Conservation (phyloP, 2,888 invertebrate species). For the Andricus quercusramuli region DNA sequence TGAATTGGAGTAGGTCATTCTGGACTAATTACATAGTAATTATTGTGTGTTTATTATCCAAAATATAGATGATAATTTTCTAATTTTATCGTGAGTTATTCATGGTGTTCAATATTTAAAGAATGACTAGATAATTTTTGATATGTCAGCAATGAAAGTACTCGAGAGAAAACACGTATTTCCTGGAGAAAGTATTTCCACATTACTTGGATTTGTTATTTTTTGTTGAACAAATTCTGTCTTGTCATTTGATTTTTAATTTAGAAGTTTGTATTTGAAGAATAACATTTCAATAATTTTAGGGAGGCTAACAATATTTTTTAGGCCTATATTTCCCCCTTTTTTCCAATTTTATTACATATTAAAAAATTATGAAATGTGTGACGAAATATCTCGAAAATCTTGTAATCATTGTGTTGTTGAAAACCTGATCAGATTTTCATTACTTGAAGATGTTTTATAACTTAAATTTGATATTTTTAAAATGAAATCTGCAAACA, state of each 20-base stretch:
- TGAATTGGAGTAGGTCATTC: not conserved
- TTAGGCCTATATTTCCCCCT: not conserved
- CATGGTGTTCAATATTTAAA: not conserved
- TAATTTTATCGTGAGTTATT: not conserved
- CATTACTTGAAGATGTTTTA: too few species aligned
- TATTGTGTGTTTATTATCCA: not conserved
- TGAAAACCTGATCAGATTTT: too few species aligned
- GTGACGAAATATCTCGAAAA: too few species aligned
- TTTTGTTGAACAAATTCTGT: not conserved
- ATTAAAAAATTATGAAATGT: not conserved
- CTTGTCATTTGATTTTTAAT: not conserved
- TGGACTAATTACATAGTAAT: not conserved
- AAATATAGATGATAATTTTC: too few species aligned
- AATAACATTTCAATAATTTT: not conserved
- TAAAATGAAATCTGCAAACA: too few species aligned
- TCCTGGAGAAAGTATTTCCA: slow-evolving; percentile 35
- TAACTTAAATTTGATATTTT: too few species aligned
- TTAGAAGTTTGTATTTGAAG: not conserved
- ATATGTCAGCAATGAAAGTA: slow-evolving; percentile 20
- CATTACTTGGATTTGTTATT: slow-evolving; percentile 10
- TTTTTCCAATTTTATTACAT: not conserved
- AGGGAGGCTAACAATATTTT: not conserved
- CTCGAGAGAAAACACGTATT: slow-evolving; percentile 21
- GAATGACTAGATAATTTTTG: not conserved
- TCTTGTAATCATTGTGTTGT: too few species aligned